Evolutionary conservation across 2,797 vertebrate species (phyloP).

Genomic region (Tamandua tetradactyla): DNA sequence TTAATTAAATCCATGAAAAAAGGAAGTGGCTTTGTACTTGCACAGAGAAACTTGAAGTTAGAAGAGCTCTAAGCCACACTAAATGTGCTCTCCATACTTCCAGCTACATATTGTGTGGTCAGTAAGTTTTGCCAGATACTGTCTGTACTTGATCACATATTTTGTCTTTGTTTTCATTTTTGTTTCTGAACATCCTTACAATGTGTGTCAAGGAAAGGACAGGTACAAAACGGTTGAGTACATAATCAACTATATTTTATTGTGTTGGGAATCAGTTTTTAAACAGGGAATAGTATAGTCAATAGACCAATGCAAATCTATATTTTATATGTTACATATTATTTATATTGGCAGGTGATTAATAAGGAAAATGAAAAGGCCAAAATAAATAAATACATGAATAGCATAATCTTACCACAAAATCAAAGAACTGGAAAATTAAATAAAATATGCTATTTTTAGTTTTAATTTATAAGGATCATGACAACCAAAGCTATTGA

Average conservation of each 20-base stretch:
- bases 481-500: not conserved
- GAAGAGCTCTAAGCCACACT: not conserved
- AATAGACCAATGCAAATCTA: too few relatives aligned
- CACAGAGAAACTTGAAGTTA: not conserved
- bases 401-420: not conserved
- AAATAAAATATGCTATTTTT: not conserved
- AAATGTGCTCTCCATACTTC: not conserved
- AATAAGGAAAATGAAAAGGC: not conserved
- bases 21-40: not conserved
- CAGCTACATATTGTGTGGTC: not conserved
- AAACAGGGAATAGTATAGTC: not conserved
- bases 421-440: not conserved
- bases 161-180: too few relatives aligned
- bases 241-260: not conserved
- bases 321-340: too few relatives aligned
- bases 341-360: not conserved
- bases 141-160: too few relatives aligned
- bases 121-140: not conserved
- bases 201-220: not conserved
- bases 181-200: not conserved
- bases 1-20: not conserved
- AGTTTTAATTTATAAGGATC: not conserved
- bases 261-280: not conserved
- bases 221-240: not conserved
- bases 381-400: not conserved